Conservation (phyloP, 2,888 invertebrate genomes). For the Limulus polyphemus region DNA sequence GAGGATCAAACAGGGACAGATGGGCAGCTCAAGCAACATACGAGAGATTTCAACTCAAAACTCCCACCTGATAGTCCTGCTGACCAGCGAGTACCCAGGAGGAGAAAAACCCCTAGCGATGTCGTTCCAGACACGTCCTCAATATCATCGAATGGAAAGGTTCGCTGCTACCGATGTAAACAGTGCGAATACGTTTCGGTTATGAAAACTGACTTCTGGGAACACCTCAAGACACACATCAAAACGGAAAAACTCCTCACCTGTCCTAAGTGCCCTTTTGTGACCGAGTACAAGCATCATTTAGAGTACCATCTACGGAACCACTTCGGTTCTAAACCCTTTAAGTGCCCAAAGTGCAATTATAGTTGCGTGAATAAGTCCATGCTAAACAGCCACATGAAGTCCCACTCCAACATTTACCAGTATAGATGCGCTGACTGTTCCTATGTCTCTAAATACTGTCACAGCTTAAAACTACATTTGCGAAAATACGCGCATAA, state of each 20-base stretch:
- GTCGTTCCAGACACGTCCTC: background rate
- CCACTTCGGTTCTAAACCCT: slow-evolving; percentile 89
- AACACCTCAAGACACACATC: slow-evolving; percentile 76
- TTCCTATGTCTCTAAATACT: slow-evolving; percentile 93
- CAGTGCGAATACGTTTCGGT: slow-evolving; percentile 72
- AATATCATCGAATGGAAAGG: slow-evolving; percentile 10
- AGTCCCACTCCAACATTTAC: slow-evolving; percentile 73
- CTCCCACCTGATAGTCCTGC: slow-evolving; percentile 34
- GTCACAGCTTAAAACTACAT: slow-evolving; percentile 91
- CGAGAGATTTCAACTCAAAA: slow-evolving; percentile 34
- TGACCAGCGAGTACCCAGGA: slow-evolving; percentile 31
- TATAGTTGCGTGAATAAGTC: slow-evolving; percentile 95
- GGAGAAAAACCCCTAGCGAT: background rate
- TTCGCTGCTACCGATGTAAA: slow-evolving; percentile 65
- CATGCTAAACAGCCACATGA: slow-evolving; percentile 96
- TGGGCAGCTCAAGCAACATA: slow-evolving; percentile 42
- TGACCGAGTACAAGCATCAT: slow-evolving; percentile 97
- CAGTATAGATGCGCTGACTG: slow-evolving; percentile 89
- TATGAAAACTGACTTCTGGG: slow-evolving; percentile 87
- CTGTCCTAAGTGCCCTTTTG: slow-evolving; percentile 88
- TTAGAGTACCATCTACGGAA: slow-evolving; percentile 92
- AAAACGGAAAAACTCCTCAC: slow-evolving; percentile 79
- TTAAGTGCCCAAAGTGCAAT: slow-evolving; percentile 75
- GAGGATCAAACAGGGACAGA: slow-evolving; percentile 44
- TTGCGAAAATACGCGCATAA: slow-evolving; percentile 79